Conservation (phyloP, 2,113 vertebrate genomes). For the Oreochromis spilurus region DNA sequence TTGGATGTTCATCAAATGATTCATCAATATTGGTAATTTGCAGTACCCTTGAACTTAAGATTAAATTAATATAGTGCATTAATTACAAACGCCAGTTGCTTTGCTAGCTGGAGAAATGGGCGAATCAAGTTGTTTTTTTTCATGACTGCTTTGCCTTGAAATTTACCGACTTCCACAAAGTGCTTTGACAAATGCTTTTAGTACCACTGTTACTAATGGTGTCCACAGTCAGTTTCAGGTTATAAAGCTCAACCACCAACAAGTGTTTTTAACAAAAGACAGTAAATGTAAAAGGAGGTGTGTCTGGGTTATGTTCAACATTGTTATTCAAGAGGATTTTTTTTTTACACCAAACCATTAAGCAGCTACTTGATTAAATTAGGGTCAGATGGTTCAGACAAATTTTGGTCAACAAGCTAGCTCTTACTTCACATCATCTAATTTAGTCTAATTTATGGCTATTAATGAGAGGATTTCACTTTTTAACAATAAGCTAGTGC, state of each 20-base stretch:
- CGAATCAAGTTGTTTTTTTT: neutral
- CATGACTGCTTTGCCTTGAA: neutral
- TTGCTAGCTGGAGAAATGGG: neutral
- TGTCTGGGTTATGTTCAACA: neutral
- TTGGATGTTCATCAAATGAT: neutral
- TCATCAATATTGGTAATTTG: neutral
- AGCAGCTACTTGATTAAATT: neutral
- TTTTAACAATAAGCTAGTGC: neutral
- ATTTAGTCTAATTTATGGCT: neutral
- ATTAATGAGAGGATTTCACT: neutral
- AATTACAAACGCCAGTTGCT: neutral
- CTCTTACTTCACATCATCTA: neutral
- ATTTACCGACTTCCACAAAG: neutral
- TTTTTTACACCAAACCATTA: neutral
- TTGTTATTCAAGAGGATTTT: neutral
- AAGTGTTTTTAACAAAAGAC: neutral
- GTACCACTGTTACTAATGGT: neutral
- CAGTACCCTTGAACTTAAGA: neutral
- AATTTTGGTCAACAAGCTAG: neutral
- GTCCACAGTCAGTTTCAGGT: neutral
- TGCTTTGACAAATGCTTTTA: neutral
- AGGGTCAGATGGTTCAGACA: neutral
- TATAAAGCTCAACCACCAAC: neutral
- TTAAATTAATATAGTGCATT: neutral
- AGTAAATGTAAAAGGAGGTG: neutral